Percentiles rank a stretch among this genome's conserved stretches.
phyloP scores from a whole-genome alignment of 2,888 invertebrate genomes.

The Coelopa pilipes region DNA sequence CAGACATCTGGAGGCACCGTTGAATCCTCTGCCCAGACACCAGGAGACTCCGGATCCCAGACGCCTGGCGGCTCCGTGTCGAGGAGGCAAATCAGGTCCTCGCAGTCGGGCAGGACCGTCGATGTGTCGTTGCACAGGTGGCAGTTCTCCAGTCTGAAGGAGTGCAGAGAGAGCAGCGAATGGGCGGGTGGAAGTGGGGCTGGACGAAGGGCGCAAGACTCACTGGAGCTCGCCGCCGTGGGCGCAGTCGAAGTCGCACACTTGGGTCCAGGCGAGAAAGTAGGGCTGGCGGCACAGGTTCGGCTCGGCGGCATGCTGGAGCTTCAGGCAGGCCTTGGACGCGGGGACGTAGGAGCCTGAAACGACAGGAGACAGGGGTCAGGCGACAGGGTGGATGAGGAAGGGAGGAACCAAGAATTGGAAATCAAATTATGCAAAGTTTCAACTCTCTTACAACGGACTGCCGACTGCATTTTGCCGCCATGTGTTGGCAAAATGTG shows the following conservation, averaged over 20 bases:
- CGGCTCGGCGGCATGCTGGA: neutral
- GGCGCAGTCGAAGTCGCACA: neutral
- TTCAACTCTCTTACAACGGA: neutral
- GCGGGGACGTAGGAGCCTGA: neutral
- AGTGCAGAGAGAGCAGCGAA: neutral
- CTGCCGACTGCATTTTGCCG: neutral
- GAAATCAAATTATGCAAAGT: neutral
- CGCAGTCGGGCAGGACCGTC: neutral
- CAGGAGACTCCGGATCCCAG: too few species aligned
- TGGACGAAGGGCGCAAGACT: neutral
- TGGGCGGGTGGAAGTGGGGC: too few species aligned
- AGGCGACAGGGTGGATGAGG: too few species aligned
- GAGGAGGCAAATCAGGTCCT: neutral
- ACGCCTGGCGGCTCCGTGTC: too few species aligned
- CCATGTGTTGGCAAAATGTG: conserved; percentile 8
- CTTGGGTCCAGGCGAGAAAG: neutral
- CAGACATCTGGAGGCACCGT: neutral
- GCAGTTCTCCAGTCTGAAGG: neutral
- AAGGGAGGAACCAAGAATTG: too few species aligned
- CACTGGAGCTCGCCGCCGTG: neutral
- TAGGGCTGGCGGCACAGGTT: neutral
- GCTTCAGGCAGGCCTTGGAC: neutral
- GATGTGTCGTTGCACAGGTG: neutral
- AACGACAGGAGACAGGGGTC: neutral
- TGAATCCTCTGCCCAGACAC: too few species aligned